Evolutionary conservation across 2,113 vertebrate species (phyloP).

Genomic region (Anolis sagrei): DNA sequence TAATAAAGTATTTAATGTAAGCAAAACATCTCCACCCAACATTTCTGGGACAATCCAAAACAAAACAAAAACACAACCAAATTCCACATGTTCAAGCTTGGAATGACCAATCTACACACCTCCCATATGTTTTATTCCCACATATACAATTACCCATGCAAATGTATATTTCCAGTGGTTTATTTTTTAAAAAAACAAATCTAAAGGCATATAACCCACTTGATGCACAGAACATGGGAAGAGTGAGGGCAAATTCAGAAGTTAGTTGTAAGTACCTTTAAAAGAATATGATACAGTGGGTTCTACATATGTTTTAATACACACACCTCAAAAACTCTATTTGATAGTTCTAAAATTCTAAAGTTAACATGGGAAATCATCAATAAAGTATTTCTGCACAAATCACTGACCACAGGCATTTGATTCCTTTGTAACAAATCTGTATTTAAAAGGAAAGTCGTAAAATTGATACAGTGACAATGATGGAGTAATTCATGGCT

Average conservation of each 20-base stretch:
- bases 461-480: slow-evolving; percentile 69
- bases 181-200: not conserved
- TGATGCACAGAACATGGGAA: not conserved
- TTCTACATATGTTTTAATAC: not conserved
- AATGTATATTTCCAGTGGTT: too few species aligned
- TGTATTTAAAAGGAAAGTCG: slow-evolving; percentile 70
- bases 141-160: too few species aligned
- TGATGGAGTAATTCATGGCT: slow-evolving; percentile 69
- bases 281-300: not conserved
- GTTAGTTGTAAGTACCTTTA: not conserved
- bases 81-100: too few species aligned
- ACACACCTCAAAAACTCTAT: not conserved
- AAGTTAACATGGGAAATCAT: slow-evolving; percentile 54
- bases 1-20: too few species aligned
- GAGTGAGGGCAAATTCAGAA: slow-evolving; percentile 23
- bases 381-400: slow-evolving; percentile 64
- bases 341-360: slow-evolving; percentile 49
- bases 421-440: slow-evolving; percentile 68
- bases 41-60: too few species aligned
- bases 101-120: too few species aligned
- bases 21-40: too few species aligned
- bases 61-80: too few species aligned
- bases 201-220: not conserved
- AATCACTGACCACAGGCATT: slow-evolving; percentile 70
- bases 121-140: too few species aligned